Percentiles rank a stretch among this genome's conserved stretches.
These are phyloP conservation scores for Eunapius fragilis DNA, from an alignment of 37 sponge, comb jelly and placozoan genomes.

Conservation along the genomic window DNA sequence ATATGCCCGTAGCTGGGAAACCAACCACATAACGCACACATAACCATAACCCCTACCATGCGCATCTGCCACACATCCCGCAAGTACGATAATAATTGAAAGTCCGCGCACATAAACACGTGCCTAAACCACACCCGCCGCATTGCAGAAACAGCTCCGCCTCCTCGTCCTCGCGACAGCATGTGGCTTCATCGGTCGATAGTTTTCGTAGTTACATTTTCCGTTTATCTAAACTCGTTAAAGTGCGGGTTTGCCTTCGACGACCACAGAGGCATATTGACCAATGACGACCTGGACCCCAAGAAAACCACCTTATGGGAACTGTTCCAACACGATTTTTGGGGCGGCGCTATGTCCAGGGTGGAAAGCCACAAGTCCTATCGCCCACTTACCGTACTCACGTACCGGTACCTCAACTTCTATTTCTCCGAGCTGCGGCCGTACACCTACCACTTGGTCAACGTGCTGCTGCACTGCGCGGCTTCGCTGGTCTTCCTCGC, in stretches of 20 bases:
- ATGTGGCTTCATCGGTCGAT: neutral
- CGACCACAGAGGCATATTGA: slow-evolving; percentile 84
- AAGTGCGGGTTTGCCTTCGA: slow-evolving; percentile 84
- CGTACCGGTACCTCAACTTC: slow-evolving; percentile 83
- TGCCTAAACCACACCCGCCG: slow-evolving; percentile 19
- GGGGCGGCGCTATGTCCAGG: slow-evolving; percentile 89
- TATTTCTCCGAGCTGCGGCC: slow-evolving; percentile 55
- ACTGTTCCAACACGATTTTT: slow-evolving; percentile 81
- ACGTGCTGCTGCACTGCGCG: slow-evolving; percentile 67
- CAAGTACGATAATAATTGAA: neutral
- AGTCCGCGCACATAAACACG: neutral
- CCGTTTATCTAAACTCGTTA: slow-evolving; percentile 74
- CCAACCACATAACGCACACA: neutral
- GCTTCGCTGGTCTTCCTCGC: slow-evolving; percentile 65
- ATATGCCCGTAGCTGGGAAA: neutral
- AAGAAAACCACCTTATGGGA: slow-evolving; percentile 65
- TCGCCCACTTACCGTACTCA: slow-evolving; percentile 89
- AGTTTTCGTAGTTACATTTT: slow-evolving; percentile 34
- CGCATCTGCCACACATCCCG: slow-evolving; percentile 77
- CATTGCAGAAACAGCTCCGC: slow-evolving; percentile 38
- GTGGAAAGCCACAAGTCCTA: slow-evolving; percentile 92
- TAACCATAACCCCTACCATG: slow-evolving; percentile 40
- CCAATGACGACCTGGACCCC: slow-evolving; percentile 81
- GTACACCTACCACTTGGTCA: slow-evolving; percentile 77
- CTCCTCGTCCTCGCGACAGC: neutral